phyloP scores from a whole-genome alignment of 1,140 invertebrate species.

The Gryon sp. region DNA sequence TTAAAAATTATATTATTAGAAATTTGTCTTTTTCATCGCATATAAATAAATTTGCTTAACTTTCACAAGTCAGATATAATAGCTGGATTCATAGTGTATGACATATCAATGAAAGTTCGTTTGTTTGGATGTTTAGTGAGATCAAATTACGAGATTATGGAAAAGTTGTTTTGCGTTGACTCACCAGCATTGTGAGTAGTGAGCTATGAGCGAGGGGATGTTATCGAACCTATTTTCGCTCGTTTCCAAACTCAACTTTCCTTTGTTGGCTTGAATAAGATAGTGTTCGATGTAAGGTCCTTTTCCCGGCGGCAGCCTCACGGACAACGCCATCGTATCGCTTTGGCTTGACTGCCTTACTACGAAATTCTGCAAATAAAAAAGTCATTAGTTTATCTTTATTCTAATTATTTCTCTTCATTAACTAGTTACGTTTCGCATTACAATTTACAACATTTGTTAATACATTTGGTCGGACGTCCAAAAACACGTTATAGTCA shows the following conservation, averaged over 20 bases:
- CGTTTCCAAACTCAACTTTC: constrained; percentile 92
- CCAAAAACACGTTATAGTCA: too few relatives aligned
- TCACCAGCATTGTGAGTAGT: constrained; percentile 96
- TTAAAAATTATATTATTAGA: too few relatives aligned
- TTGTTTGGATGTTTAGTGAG: too few relatives aligned
- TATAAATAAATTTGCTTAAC: too few relatives aligned
- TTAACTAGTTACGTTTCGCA: not conserved
- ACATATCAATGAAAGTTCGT: too few relatives aligned
- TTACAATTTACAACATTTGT: too few relatives aligned
- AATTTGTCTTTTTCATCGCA: too few relatives aligned
- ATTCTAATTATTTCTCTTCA: too few relatives aligned
- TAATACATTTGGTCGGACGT: too few relatives aligned
- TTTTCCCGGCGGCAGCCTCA: constrained; percentile 90
- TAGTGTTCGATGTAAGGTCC: constrained; percentile 97
- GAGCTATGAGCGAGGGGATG: constrained; percentile 93
- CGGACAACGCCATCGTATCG: constrained; percentile 96
- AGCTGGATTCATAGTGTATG: too few relatives aligned
- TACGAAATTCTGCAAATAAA: constrained; percentile 89
- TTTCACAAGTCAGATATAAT: too few relatives aligned
- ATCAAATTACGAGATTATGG: too few relatives aligned
- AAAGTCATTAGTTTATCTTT: not conserved
- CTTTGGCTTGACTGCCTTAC: constrained; percentile 95
- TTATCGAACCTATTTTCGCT: constrained; percentile 95
- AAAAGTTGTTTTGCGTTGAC: constrained; percentile 67
- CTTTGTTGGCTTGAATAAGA: constrained; percentile 91